Conservation (phyloP, 37 sponge, comb jelly and placozoan genomes). For the Cliona cf. orientalis region DNA sequence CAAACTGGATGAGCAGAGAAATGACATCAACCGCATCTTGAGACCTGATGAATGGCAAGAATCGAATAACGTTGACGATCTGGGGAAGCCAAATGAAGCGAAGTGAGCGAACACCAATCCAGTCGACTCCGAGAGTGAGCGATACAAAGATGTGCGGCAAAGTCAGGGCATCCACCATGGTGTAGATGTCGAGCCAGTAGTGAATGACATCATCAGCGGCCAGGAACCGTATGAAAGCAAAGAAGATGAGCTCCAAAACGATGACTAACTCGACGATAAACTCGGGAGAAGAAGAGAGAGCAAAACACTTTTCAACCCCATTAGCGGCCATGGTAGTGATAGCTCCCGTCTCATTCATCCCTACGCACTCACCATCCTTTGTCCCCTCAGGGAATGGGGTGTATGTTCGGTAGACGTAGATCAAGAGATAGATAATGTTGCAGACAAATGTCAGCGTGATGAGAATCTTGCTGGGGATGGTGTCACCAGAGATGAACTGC, state of each 20-base stretch:
- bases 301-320: background rate
- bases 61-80: slow-evolving; percentile 21
- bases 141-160: slow-evolving; percentile 64
- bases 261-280: slow-evolving; percentile 34
- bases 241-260: slow-evolving; percentile 8
- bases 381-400: too few species aligned
- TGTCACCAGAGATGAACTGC: slow-evolving; percentile 16
- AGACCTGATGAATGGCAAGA: slow-evolving; percentile 24
- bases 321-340: too few species aligned
- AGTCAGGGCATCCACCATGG: slow-evolving; percentile 72
- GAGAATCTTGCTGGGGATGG: background rate
- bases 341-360: too few species aligned
- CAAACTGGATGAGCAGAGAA: slow-evolving; percentile 28
- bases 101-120: slow-evolving; percentile 67
- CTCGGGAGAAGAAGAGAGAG: background rate
- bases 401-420: slow-evolving; percentile 21
- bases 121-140: slow-evolving; percentile 42
- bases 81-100: slow-evolving; percentile 65
- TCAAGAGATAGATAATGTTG: slow-evolving; percentile 24
- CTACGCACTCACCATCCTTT: too few species aligned
- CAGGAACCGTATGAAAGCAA: slow-evolving; percentile 35
- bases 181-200: slow-evolving; percentile 54
- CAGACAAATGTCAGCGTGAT: slow-evolving; percentile 9
- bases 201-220: slow-evolving; percentile 16
- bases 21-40: slow-evolving; percentile 16